phyloP scores from a whole-genome alignment of 2,888 invertebrate species.

The Phyllotreta striolata region DNA sequence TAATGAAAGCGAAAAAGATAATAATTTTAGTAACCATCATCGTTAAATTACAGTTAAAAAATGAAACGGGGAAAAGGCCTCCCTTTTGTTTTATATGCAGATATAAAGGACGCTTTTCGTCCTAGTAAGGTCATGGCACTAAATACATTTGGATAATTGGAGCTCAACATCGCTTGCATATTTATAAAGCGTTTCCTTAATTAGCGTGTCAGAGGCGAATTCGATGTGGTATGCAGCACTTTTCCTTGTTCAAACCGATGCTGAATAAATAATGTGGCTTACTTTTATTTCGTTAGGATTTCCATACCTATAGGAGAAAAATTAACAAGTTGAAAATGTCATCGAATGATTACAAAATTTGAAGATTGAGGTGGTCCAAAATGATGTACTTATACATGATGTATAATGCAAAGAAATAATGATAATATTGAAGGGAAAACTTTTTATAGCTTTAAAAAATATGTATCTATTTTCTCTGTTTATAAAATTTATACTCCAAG shows the following conservation, averaged over 20 bases:
- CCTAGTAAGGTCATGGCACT: constrained; percentile 19
- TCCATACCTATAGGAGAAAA: constrained; percentile 18
- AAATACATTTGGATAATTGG: constrained; percentile 23
- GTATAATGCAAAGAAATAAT: too few species aligned
- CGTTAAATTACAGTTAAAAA: constrained; percentile 24
- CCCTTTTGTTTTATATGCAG: constrained; percentile 32
- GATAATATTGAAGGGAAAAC: too few species aligned
- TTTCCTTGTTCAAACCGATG: constrained; percentile 23
- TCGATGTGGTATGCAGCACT: constrained; percentile 30
- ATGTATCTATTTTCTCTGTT: too few species aligned
- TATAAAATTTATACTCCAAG: too few species aligned
- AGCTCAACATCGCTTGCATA: constrained; percentile 24
- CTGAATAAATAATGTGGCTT: constrained; percentile 20
- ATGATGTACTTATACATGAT: too few species aligned
- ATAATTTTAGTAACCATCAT: constrained; percentile 33
- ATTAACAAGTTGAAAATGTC: not conserved
- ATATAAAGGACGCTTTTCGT: constrained; percentile 17
- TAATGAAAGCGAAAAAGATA: constrained; percentile 36
- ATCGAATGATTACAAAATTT: too few species aligned
- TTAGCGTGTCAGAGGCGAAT: constrained; percentile 7
- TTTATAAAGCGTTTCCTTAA: constrained; percentile 18
- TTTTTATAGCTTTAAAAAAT: too few species aligned
- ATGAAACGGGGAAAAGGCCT: constrained; percentile 22
- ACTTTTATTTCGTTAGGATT: constrained; percentile 27
- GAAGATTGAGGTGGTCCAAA: too few species aligned